Evolutionary conservation across 2,888 invertebrate genomes (phyloP).

Genomic region (Drosophila pseudotalamancana): DNA sequence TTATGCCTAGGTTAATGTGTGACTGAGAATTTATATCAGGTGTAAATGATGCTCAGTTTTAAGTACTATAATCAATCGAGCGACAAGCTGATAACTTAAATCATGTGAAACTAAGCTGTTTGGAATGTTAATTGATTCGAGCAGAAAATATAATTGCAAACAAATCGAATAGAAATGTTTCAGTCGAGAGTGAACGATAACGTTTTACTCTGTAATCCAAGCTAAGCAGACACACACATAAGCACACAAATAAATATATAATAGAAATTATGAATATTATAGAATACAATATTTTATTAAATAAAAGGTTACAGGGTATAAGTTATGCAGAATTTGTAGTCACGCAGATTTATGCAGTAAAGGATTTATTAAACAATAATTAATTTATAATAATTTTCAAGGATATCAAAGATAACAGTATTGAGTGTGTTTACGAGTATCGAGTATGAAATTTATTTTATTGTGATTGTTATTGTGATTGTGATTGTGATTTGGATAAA

Average conservation of each 20-base stretch:
- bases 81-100: conserved; percentile 53
- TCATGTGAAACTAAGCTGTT: conserved; percentile 58
- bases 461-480: conserved; percentile 23
- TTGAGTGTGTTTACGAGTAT: conserved; percentile 24
- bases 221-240: too few relatives aligned
- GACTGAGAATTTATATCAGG: conserved; percentile 25
- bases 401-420: conserved; percentile 10
- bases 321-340: conserved; percentile 1
- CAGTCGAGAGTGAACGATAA: not conserved
- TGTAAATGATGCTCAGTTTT: conserved; percentile 32
- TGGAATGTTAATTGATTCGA: conserved; percentile 48
- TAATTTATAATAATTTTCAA: conserved; percentile 28
- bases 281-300: too few relatives aligned
- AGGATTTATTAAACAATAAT: conserved; percentile 20
- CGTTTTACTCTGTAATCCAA: not conserved
- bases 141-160: not conserved
- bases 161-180: not conserved
- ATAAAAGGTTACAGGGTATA: conserved; percentile 11
- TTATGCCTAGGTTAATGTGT: too few relatives aligned
- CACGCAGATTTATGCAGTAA: conserved; percentile 9
- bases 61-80: conserved; percentile 44
- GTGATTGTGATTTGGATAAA: conserved; percentile 31
- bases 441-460: conserved; percentile 17
- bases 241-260: too few relatives aligned
- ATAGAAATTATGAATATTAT: too few relatives aligned